Evolutionary conservation across 2,797 vertebrate genomes (phyloP).

Genomic region (Eidolon dupreanum): DNA sequence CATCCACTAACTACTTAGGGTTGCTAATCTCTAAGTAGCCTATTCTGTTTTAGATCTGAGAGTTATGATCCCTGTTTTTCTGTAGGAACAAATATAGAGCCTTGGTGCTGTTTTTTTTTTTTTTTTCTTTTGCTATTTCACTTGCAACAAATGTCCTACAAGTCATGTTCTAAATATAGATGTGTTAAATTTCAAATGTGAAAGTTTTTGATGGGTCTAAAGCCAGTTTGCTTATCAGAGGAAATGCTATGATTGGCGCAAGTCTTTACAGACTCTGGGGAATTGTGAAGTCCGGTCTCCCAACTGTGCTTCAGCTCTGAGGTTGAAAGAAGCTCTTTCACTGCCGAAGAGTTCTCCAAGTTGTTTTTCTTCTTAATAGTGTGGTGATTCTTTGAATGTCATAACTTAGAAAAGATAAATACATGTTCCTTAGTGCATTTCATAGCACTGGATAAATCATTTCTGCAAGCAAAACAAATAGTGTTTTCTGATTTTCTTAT

Average conservation of each 20-base stretch:
- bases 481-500: slow-evolving; percentile 2
- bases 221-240: slow-evolving; percentile 85
- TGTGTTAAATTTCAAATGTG: slow-evolving; percentile 82
- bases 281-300: slow-evolving; percentile 80
- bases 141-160: slow-evolving; percentile 44
- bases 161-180: slow-evolving; percentile 85
- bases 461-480: slow-evolving; percentile 27
- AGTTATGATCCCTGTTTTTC: not conserved
- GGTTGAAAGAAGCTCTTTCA: slow-evolving; percentile 74
- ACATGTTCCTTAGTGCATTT: not conserved
- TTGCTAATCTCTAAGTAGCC: not conserved
- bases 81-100: slow-evolving; percentile 18
- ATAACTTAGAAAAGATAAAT: slow-evolving; percentile 54
- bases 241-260: slow-evolving; percentile 83
- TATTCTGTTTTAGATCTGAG: not conserved
- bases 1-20: not conserved
- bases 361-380: slow-evolving; percentile 59
- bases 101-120: not conserved
- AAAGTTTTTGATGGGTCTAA: slow-evolving; percentile 81
- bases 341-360: not conserved
- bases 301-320: slow-evolving; percentile 79
- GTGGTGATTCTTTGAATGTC: slow-evolving; percentile 29
- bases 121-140: slow-evolving; percentile 62
- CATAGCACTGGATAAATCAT: not conserved
- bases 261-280: slow-evolving; percentile 80